Evolutionary conservation across 2,113 vertebrate species (phyloP).

Genomic region (Vidua macroura): DNA sequence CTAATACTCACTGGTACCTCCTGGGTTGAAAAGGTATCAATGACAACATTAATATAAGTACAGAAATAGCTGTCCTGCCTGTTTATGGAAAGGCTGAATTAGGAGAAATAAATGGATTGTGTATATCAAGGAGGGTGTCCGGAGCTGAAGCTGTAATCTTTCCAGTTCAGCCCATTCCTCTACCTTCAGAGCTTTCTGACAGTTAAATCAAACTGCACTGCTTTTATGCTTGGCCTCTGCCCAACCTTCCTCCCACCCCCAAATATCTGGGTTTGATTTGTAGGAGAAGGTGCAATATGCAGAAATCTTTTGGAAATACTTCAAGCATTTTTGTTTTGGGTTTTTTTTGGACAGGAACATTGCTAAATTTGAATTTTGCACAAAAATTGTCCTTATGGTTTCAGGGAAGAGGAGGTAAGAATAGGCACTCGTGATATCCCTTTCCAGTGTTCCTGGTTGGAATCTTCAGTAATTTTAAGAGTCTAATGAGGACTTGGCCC

Average conservation of each 20-base stretch:
- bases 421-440: background rate
- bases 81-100: background rate
- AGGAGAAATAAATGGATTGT: background rate
- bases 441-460: background rate
- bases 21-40: background rate
- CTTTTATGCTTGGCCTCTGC: background rate
- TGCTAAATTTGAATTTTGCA: background rate
- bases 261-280: background rate
- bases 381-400: background rate
- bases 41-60: background rate
- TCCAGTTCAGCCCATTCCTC: background rate
- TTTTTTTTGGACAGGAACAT: background rate
- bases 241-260: background rate
- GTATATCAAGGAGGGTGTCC: background rate
- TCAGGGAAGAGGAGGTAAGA: background rate
- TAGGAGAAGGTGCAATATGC: background rate
- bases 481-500: background rate
- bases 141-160: background rate
- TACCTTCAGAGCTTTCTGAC: background rate
- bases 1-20: background rate
- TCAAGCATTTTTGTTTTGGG: rapidly evolving
- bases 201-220: background rate
- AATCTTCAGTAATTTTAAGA: background rate
- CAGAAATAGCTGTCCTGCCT: background rate
- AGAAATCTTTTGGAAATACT: background rate